Conservation (phyloP, 2,113 vertebrate species). For the Isurus oxyrinchus region DNA sequence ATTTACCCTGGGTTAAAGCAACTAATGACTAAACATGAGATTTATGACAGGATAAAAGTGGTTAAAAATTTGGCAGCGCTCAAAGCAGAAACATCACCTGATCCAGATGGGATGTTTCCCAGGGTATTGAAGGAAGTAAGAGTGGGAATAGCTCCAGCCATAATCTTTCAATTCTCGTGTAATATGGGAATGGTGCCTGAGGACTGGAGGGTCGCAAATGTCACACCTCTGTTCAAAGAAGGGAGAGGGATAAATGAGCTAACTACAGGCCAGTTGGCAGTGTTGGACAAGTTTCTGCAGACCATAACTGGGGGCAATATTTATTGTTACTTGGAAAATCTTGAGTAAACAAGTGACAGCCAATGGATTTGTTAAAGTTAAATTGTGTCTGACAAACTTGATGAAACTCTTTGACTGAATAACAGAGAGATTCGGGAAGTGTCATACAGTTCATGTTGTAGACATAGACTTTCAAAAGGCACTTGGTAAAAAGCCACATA, state of each 20-base stretch:
- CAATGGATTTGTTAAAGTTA: neutral
- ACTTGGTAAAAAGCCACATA: no score
- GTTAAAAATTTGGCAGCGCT: no score
- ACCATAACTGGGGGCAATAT: neutral
- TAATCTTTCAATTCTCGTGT: no score
- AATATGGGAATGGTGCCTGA: no score
- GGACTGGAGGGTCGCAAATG: neutral
- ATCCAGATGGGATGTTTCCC: no score
- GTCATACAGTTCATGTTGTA: no score
- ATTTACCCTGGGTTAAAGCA: neutral
- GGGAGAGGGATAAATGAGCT: neutral
- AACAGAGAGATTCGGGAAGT: neutral
- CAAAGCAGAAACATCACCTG: no score
- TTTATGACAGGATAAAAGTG: no score
- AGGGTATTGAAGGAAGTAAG: no score
- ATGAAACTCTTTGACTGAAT: neutral
- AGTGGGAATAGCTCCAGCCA: no score
- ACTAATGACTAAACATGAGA: neutral
- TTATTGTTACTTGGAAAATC: neutral
- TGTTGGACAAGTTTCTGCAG: neutral
- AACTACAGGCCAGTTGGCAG: neutral
- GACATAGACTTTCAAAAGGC: no score
- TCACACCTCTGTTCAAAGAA: neutral
- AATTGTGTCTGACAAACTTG: neutral
- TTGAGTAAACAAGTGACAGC: neutral